Evolutionary conservation across 2,113 vertebrate genomes (phyloP).

Genomic region (Prinia subflava): DNA sequence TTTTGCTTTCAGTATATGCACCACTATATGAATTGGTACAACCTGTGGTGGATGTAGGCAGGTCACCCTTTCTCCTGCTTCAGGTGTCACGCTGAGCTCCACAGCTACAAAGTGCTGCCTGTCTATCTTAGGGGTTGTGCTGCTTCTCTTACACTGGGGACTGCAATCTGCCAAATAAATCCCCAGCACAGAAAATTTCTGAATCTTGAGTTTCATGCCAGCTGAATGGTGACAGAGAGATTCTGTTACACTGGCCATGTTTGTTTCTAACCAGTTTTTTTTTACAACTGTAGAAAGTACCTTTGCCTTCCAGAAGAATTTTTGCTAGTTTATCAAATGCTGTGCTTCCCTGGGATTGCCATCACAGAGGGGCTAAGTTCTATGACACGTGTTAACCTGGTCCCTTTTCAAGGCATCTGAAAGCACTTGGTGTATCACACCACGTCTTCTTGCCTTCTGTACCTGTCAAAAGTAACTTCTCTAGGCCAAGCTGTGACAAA

Average conservation of each 20-base stretch:
- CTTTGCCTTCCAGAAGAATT: neutral
- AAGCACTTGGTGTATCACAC: neutral
- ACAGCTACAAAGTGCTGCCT: neutral
- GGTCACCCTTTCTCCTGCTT: rapidly evolving
- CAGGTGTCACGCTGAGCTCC: neutral
- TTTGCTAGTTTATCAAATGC: neutral
- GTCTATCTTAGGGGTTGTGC: neutral
- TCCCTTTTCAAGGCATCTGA: neutral
- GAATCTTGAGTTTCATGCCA: neutral
- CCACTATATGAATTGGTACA: neutral
- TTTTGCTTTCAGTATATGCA: neutral
- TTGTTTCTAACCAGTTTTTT: neutral
- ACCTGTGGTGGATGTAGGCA: neutral
- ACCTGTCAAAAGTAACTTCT: neutral
- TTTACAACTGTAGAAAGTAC: neutral
- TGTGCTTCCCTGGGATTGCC: neutral
- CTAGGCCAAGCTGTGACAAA: neutral
- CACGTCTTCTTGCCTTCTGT: neutral
- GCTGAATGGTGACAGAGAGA: neutral
- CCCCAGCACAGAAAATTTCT: neutral
- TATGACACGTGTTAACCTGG: neutral
- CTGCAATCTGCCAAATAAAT: neutral
- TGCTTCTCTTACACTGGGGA: neutral
- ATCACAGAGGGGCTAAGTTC: neutral
- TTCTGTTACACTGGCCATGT: neutral